Conservation (phyloP, 2,888 invertebrate genomes). For the Hemaris fuciformis region DNA sequence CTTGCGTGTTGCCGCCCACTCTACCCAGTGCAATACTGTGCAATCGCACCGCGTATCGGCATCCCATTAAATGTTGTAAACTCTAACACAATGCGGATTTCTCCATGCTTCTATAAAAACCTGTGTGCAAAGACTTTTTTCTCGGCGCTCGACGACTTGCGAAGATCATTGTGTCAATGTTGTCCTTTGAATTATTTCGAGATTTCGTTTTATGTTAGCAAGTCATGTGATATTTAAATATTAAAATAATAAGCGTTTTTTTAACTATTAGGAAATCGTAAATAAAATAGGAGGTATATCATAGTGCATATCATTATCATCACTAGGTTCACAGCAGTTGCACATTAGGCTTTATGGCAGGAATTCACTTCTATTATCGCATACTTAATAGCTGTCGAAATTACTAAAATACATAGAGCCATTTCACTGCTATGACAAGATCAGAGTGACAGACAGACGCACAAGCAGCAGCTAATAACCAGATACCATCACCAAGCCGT, state of each 20-base stretch:
- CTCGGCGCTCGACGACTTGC: slow-evolving; percentile 59
- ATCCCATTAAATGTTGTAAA: slow-evolving; percentile 69
- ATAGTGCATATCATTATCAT: too few species aligned
- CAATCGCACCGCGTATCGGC: slow-evolving; percentile 72
- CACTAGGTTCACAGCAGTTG: too few species aligned
- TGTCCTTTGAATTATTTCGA: slow-evolving; percentile 20
- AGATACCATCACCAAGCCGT: neutral
- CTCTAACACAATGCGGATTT: slow-evolving; percentile 61
- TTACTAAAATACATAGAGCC: too few species aligned
- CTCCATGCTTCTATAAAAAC: slow-evolving; percentile 59
- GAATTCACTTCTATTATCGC: too few species aligned
- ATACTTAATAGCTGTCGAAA: too few species aligned
- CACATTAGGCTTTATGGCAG: too few species aligned
- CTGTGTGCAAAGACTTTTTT: slow-evolving; percentile 45
- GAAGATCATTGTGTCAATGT: slow-evolving; percentile 54
- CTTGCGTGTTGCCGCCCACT: slow-evolving; percentile 76
- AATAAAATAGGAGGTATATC: too few species aligned
- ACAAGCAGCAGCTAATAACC: neutral
- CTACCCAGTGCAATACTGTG: slow-evolving; percentile 60
- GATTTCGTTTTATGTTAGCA: neutral
- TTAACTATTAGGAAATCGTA: neutral
- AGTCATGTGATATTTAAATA: neutral
- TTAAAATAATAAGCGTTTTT: neutral
- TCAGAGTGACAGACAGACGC: too few species aligned
- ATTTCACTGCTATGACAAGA: too few species aligned